phyloP scores from a whole-genome alignment of 2,888 invertebrate species.

The Lamellibrachia columna region DNA sequence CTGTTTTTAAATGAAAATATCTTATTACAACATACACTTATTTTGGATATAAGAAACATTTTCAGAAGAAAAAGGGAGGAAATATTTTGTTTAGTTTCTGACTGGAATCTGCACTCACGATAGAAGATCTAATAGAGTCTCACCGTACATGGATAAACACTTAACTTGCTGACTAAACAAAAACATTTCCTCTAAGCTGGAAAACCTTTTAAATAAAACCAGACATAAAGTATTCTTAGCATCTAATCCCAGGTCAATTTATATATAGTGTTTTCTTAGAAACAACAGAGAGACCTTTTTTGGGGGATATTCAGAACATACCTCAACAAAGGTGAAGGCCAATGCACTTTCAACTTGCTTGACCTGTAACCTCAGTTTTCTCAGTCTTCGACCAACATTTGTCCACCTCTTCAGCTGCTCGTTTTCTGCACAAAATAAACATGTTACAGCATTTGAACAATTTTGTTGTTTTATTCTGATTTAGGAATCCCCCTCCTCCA shows the following conservation, averaged over 20 bases:
- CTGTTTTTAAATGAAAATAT: too few relatives aligned
- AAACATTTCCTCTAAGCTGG: neutral
- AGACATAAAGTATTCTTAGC: neutral
- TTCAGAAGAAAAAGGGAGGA: too few relatives aligned
- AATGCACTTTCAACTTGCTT: constrained; percentile 75
- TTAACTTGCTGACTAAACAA: neutral
- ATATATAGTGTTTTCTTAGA: neutral
- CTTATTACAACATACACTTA: too few relatives aligned
- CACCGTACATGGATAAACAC: neutral
- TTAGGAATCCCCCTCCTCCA: too few relatives aligned
- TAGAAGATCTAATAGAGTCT: neutral
- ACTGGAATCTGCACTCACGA: neutral
- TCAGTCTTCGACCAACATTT: constrained; percentile 75
- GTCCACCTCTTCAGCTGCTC: constrained; percentile 71
- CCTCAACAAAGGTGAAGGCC: constrained; percentile 89
- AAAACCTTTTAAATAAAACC: neutral
- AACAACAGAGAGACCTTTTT: neutral
- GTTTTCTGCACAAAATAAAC: constrained; percentile 34
- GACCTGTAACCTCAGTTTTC: constrained; percentile 79
- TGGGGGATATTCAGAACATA: constrained; percentile 39
- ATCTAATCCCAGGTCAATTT: neutral
- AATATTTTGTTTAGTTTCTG: neutral
- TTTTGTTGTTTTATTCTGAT: neutral
- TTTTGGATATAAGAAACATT: too few relatives aligned
- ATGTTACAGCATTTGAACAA: neutral